phyloP scores from a whole-genome alignment of 2,888 invertebrate genomes.

The Clusia tigrina region DNA sequence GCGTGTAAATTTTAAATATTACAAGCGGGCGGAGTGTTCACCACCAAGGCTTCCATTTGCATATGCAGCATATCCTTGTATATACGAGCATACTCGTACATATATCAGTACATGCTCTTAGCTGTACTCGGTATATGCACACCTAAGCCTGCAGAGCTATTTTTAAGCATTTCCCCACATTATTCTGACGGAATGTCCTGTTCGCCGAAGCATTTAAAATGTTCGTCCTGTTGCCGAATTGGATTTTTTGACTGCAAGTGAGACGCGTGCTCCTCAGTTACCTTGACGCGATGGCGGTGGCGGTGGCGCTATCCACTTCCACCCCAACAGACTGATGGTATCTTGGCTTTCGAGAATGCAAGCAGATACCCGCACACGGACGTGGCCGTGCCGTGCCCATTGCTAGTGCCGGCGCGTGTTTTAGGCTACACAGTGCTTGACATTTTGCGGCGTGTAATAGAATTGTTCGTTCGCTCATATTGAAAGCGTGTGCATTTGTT shows the following conservation, averaged over 20 bases:
- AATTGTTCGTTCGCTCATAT: neutral
- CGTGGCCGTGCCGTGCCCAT: neutral
- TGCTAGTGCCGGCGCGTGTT: neutral
- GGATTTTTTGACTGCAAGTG: neutral
- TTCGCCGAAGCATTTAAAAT: no score
- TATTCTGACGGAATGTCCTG: no score
- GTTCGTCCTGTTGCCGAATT: neutral
- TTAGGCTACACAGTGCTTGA: neutral
- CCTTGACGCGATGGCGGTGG: neutral
- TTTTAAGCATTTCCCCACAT: no score
- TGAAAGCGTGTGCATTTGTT: slow-evolving; percentile 44
- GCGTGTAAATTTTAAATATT: no score
- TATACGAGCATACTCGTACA: no score
- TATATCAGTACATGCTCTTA: no score
- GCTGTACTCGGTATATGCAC: no score
- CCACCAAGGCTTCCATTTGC: no score
- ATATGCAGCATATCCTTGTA: no score
- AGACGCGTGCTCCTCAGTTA: neutral
- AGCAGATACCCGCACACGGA: neutral
- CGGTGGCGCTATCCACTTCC: neutral
- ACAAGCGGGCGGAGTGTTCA: no score
- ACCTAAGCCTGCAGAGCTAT: no score
- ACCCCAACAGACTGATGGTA: no score
- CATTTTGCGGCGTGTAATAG: neutral
- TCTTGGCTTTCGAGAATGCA: neutral